These are phyloP conservation scores for Theonella swinhoei DNA, from an alignment of 37 sponge, comb jelly and placozoan genomes.

Conservation along the genomic window DNA sequence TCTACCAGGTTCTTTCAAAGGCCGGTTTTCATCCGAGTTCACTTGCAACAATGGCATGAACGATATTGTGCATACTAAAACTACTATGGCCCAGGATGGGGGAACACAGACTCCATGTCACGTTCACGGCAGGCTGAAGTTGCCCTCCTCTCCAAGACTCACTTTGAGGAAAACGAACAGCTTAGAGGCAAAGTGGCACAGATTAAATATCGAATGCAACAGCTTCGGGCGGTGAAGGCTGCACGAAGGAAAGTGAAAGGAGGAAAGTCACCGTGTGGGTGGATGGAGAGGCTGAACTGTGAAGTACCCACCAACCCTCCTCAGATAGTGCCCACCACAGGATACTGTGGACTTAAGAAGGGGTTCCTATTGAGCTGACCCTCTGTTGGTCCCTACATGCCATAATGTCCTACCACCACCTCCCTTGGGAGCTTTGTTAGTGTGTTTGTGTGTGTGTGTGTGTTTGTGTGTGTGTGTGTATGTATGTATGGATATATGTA, in stretches of 20 bases:
- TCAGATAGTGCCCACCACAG: slow-evolving; percentile 7
- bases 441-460: slow-evolving; percentile 27
- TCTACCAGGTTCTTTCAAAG: slow-evolving; percentile 69
- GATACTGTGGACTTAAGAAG: slow-evolving; percentile 58
- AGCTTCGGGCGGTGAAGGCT: slow-evolving; percentile 31
- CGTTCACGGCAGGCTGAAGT: background rate
- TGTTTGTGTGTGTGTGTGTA: slow-evolving; percentile 1
- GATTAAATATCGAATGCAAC: slow-evolving; percentile 63
- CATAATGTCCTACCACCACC: background rate
- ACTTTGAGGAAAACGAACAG: slow-evolving; percentile 53
- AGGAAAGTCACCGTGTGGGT: slow-evolving; percentile 62
- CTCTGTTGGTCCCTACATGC: background rate
- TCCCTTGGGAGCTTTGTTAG: background rate
- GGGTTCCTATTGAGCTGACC: slow-evolving; percentile 48
- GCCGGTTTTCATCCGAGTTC: slow-evolving; percentile 74
- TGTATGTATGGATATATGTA: slow-evolving; percentile 15
- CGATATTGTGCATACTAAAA: slow-evolving; percentile 65
- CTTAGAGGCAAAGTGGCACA: slow-evolving; percentile 58
- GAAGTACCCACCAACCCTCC: slow-evolving; percentile 14
- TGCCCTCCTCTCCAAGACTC: slow-evolving; percentile 20
- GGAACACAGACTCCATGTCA: background rate
- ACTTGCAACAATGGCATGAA: slow-evolving; percentile 68
- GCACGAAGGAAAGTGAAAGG: slow-evolving; percentile 40
- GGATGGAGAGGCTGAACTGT: slow-evolving; percentile 65
- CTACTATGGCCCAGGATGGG: slow-evolving; percentile 67